Conservation (phyloP, 30 jellyfish, hydroid and myxozoan genomes). For the Turritopsis dohrnii region DNA sequence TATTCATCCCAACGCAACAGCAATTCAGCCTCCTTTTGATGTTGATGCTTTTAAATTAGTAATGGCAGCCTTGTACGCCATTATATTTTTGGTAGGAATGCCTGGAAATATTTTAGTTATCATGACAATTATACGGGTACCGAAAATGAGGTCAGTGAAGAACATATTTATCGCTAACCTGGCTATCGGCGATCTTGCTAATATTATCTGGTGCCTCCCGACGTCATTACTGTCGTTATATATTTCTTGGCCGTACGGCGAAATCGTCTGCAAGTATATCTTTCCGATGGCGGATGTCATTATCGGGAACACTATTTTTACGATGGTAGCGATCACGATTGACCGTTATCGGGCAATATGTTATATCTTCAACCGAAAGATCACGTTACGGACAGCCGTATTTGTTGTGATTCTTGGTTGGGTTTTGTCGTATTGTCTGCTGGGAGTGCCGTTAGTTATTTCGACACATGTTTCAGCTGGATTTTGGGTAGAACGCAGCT, state of each 20-base stretch:
- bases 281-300: slow-evolving; percentile 78
- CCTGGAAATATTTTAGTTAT: slow-evolving; percentile 76
- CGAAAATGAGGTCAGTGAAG: slow-evolving; percentile 70
- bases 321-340: slow-evolving; percentile 64
- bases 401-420: slow-evolving; percentile 40
- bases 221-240: slow-evolving; percentile 37
- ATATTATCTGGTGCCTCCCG: slow-evolving; percentile 59
- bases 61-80: slow-evolving; percentile 16
- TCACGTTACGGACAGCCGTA: neutral
- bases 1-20: neutral
- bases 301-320: slow-evolving; percentile 60
- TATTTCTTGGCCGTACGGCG: slow-evolving; percentile 93
- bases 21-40: neutral
- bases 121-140: slow-evolving; percentile 55
- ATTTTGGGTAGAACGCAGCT: slow-evolving; percentile 34
- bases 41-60: slow-evolving; percentile 18
- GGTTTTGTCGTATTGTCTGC: slow-evolving; percentile 56
- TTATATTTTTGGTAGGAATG: slow-evolving; percentile 60
- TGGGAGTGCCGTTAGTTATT: slow-evolving; percentile 65
- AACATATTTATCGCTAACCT: slow-evolving; percentile 72
- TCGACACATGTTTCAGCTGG: slow-evolving; percentile 39
- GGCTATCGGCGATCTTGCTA: slow-evolving; percentile 76
- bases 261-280: slow-evolving; percentile 57
- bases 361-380: slow-evolving; percentile 57
- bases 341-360: slow-evolving; percentile 94